These are phyloP conservation scores for Limulus polyphemus DNA, from an alignment of 2,888 invertebrate genomes.

Conservation along the genomic window DNA sequence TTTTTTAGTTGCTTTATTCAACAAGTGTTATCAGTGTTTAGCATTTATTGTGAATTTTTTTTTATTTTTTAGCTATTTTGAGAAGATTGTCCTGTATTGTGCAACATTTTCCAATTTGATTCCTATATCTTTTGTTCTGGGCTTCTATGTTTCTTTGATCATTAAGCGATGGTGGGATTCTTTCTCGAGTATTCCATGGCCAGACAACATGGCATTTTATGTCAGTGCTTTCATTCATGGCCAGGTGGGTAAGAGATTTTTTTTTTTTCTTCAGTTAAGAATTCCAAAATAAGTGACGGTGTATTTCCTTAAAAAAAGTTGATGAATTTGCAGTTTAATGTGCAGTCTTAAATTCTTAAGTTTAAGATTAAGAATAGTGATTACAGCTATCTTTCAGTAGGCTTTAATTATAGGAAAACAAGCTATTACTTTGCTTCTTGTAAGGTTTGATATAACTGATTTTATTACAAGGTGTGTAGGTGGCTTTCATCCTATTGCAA, in stretches of 20 bases:
- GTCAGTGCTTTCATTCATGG: slow-evolving; percentile 72
- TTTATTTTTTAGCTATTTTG: slow-evolving; percentile 40
- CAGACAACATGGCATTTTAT: slow-evolving; percentile 65
- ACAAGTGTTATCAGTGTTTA: no score
- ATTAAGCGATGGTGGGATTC: slow-evolving; percentile 49
- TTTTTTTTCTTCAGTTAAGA: slow-evolving; percentile 7
- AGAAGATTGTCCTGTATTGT: slow-evolving; percentile 44
- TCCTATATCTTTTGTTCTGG: slow-evolving; percentile 47
- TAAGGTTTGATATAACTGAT: not conserved
- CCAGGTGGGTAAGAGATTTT: slow-evolving; percentile 47
- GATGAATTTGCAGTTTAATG: not conserved
- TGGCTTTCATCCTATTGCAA: no score
- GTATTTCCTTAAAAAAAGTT: slow-evolving; percentile 35
- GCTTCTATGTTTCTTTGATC: slow-evolving; percentile 49
- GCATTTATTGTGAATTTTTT: no score
- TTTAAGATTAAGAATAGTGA: not conserved
- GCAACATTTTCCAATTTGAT: slow-evolving; percentile 45
- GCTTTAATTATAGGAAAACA: not conserved
- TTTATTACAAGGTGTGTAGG: no score
- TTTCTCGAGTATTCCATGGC: slow-evolving; percentile 48
- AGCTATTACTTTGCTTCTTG: not conserved
- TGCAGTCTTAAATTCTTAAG: not conserved
- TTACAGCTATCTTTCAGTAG: not conserved
- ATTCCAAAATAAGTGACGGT: slow-evolving; percentile 26
- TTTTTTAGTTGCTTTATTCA: no score